phyloP scores from a whole-genome alignment of 2,797 vertebrate species.

The Cuniculus paca region DNA sequence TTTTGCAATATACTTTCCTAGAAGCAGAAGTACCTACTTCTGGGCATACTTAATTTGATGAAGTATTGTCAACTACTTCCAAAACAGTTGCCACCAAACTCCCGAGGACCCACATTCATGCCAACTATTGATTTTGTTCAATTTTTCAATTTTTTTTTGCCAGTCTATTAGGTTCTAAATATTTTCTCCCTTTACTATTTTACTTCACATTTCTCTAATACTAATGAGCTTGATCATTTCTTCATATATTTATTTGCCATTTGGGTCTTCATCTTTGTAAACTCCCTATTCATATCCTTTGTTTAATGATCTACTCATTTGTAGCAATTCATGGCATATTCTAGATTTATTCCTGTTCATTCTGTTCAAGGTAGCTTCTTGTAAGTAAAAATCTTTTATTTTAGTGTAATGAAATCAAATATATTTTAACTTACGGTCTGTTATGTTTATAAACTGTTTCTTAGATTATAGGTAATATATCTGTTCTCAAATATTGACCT shows the following conservation, averaged over 20 bases:
- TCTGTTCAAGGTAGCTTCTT: not conserved
- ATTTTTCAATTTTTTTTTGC: not conserved
- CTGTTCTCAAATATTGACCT: not conserved
- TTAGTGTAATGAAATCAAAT: not conserved
- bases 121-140: not conserved
- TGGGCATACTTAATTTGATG: not conserved
- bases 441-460: not conserved
- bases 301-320: not conserved
- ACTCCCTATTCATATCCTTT: not conserved
- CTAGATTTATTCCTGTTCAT: not conserved
- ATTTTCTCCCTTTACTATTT: not conserved
- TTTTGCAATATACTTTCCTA: not conserved
- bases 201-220: constrained; percentile 11
- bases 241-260: not conserved
- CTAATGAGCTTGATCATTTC: not conserved
- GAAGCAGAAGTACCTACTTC: not conserved
- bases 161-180: not conserved
- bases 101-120: not conserved
- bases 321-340: not conserved
- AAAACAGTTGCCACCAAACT: not conserved
- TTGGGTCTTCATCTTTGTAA: constrained; percentile 14
- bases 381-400: not conserved
- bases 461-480: not conserved
- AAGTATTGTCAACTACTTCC: not conserved
- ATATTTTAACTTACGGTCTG: not conserved